Conservation (phyloP, 2,113 vertebrate genomes). For the Guaruba guarouba region DNA sequence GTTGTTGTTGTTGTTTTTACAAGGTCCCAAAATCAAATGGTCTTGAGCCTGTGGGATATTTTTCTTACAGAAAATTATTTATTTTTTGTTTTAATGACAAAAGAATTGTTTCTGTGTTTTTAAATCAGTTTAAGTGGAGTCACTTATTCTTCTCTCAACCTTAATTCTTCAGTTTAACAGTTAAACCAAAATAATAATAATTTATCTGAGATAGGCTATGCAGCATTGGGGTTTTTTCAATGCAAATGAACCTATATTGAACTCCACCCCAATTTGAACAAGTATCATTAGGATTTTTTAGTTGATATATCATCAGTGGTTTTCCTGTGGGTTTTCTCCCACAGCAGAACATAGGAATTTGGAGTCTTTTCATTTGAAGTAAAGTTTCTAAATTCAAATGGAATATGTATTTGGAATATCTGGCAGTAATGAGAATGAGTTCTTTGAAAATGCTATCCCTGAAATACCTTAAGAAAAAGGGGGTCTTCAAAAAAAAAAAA, state of each 20-base stretch:
- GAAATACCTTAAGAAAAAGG: background rate
- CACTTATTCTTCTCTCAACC: background rate
- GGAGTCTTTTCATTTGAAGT: background rate
- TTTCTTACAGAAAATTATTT: background rate
- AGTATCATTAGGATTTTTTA: background rate
- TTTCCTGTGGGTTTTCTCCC: background rate
- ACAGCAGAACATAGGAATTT: background rate
- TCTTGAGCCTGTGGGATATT: background rate
- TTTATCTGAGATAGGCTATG: background rate
- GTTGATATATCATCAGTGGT: background rate
- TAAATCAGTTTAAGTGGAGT: background rate
- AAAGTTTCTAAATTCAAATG: background rate
- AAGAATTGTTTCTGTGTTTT: background rate
- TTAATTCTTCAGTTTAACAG: background rate
- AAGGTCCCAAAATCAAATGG: background rate
- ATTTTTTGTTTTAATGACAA: background rate
- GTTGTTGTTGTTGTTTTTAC: background rate
- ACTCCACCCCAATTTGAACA: background rate
- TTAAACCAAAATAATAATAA: background rate
- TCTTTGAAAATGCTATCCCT: background rate
- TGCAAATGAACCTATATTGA: background rate
- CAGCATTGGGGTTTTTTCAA: background rate
- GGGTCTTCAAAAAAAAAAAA: background rate
- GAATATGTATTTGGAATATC: background rate
- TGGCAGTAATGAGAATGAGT: background rate